These are phyloP conservation scores for Phrynocephalus guinanensis DNA, from an alignment of 2,797 vertebrate genomes.

Conservation along the genomic window DNA sequence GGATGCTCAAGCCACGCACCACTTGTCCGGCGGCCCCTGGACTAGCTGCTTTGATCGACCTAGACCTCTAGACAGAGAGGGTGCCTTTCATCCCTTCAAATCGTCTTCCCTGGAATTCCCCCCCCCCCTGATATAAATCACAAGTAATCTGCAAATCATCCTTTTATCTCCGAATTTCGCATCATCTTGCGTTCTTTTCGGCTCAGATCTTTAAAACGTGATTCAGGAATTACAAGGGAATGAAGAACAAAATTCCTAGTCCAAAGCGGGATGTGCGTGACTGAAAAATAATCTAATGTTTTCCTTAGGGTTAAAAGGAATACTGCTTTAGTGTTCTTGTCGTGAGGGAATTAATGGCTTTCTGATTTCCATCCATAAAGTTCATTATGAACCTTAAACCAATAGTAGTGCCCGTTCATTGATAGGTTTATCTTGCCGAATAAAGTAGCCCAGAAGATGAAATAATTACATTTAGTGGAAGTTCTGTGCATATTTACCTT, in stretches of 20 bases:
- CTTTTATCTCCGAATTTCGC: fast-evolving
- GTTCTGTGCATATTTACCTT: too few species aligned
- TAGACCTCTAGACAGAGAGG: too few species aligned
- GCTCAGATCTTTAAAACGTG: background rate
- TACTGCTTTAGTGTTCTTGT: background rate
- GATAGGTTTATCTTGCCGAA: background rate
- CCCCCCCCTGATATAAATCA: background rate
- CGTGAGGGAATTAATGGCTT: background rate
- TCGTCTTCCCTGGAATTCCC: background rate
- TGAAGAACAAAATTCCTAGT: background rate
- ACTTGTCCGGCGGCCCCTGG: background rate
- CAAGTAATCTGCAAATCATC: background rate
- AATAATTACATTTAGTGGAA: background rate
- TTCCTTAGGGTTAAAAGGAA: too few species aligned
- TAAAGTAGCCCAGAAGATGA: too few species aligned
- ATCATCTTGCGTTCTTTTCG: background rate
- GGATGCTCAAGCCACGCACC: background rate
- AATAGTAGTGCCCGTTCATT: background rate
- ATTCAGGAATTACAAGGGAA: background rate
- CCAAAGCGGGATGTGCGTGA: background rate
- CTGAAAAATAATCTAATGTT: background rate
- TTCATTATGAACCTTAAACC: background rate
- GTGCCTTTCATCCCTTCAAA: too few species aligned
- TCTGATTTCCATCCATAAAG: background rate
- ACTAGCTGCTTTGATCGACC: too few species aligned